Percentiles rank a stretch among this genome's conserved stretches.
Conservation (phyloP, 2,888 invertebrate species). For the Orthosia cruda region DNA sequence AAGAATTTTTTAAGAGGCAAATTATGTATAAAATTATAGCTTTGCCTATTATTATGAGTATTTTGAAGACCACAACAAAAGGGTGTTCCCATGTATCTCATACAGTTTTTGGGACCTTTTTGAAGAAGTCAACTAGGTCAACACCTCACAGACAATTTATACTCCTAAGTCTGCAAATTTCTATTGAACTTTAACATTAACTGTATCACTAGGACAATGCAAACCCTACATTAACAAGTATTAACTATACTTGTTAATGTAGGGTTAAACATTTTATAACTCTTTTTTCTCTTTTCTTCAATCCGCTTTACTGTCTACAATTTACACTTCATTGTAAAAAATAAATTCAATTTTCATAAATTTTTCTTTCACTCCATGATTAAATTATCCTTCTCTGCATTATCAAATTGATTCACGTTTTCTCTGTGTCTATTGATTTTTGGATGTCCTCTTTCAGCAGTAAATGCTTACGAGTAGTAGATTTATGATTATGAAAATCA, state of each 20-base stretch:
- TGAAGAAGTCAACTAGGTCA: background rate
- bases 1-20: background rate
- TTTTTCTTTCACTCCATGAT: too few relatives aligned
- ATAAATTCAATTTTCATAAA: too few relatives aligned
- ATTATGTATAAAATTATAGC: too few relatives aligned
- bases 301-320: background rate
- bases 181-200: constrained; percentile 28
- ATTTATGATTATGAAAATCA: background rate
- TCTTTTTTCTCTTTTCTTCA: background rate
- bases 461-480: background rate
- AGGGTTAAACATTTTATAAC: too few relatives aligned
- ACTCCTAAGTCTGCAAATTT: background rate
- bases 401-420: too few relatives aligned
- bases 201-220: constrained; percentile 66
- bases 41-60: too few relatives aligned
- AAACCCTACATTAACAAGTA: constrained; percentile 61
- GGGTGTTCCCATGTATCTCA: too few relatives aligned
- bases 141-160: too few relatives aligned
- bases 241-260: too few relatives aligned
- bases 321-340: background rate
- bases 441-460: too few relatives aligned
- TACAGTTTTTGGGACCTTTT: background rate
- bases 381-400: too few relatives aligned
- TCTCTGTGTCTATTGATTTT: background rate
- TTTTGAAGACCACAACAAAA: too few relatives aligned